Evolutionary conservation across 2,113 vertebrate species (phyloP).

Genomic region (Oncorhynchus keta): DNA sequence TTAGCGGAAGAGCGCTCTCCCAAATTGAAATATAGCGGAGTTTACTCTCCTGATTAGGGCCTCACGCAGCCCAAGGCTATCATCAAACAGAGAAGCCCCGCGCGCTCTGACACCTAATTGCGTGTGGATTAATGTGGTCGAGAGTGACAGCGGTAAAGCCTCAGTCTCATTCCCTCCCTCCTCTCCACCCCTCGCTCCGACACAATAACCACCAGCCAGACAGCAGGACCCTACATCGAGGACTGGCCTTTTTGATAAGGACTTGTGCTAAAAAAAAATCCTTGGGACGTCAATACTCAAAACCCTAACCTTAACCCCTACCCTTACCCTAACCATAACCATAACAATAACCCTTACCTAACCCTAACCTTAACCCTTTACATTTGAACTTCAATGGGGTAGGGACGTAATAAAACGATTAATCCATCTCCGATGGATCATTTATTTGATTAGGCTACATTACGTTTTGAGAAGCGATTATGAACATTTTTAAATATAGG

Average conservation of each 20-base stretch:
- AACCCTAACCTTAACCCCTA: too few relatives aligned
- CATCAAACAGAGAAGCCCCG: slow-evolving; percentile 84
- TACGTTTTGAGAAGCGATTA: too few relatives aligned
- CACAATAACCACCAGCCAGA: slow-evolving; percentile 1
- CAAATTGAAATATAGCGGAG: slow-evolving; percentile 99
- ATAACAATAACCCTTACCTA: too few relatives aligned
- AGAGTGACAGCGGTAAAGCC: slow-evolving; percentile 77
- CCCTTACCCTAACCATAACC: too few relatives aligned
- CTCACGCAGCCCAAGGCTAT: slow-evolving; percentile 89
- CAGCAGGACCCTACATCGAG: background rate
- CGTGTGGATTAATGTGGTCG: slow-evolving; percentile 93
- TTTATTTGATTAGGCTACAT: too few relatives aligned
- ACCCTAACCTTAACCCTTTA: too few relatives aligned
- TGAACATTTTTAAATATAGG: too few relatives aligned
- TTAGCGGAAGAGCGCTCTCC: slow-evolving; percentile 96
- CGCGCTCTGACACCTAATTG: slow-evolving; percentile 93
- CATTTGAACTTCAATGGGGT: too few relatives aligned
- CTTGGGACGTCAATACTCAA: too few relatives aligned
- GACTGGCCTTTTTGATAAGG: background rate
- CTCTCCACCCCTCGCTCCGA: background rate
- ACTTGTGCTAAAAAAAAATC: too few relatives aligned
- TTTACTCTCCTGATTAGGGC: slow-evolving; percentile 99
- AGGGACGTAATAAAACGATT: too few relatives aligned
- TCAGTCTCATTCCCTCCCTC: background rate
- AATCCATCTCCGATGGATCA: too few relatives aligned